Base-by-base conservation (phyloP, 2,113 vertebrate genomes). In the Aspidoscelis tigris region DNA sequence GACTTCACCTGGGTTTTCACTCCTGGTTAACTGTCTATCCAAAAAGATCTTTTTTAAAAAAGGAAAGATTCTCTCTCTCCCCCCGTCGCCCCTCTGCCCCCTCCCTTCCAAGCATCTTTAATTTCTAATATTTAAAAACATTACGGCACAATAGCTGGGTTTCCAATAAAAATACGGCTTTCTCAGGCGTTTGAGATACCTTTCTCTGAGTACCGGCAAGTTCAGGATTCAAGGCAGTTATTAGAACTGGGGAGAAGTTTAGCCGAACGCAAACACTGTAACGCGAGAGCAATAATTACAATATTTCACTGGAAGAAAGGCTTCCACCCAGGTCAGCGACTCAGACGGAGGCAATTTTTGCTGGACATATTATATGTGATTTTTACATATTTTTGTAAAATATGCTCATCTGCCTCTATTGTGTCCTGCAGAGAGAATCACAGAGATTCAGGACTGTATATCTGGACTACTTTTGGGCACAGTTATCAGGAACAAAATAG, bases 1-100 rank as follows among this genome's bases (percentile, higher is more conserved):
- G 89, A 93, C 94, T 94, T 94, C 93, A 93, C 93, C 89, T 91
- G 87, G 94, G 93, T 94, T 95, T 95, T 93, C 82, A 92, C 88
- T 89, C 90, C 94, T 95, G 94, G 95, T 94, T 93, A 96, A 96
- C 95, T 96, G 94, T 91, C 81, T 82, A 79, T 82, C 14, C 14
- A 14, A 58, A 58, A 58, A 12, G 14, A 50, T 50, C 8, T 50
- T 50, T 50, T 50, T 50, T 50, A 58, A 58, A 58, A 58, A 58
- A 12, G 55, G 10, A 3, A 58, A 12, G 55, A 58, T 3, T 12
- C 14, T 12, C 10, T 58, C 55, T 58, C 55, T 12, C 14, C 55
- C 14, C 14, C 91, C 33, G 33, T 33, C 33, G 33, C 33, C 33
- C 33, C 33, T 33, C 33, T 33, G 33, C 33, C 33, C 53, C 53